Evolutionary conservation across 2,888 invertebrate genomes (phyloP).

Genomic region (Caenorhabditis sinica): DNA sequence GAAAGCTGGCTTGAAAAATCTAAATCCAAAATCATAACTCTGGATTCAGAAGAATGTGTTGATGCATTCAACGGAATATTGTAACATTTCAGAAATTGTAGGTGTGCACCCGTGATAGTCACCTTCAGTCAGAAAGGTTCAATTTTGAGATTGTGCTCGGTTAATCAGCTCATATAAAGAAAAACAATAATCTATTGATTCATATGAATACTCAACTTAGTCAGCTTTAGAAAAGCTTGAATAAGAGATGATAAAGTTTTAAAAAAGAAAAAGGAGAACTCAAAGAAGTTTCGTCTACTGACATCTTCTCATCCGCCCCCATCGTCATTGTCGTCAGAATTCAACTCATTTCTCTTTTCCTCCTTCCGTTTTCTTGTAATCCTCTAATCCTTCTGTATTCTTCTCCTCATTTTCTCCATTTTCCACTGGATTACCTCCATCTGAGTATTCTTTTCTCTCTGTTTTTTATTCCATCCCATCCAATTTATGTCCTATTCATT

Average conservation of each 20-base stretch:
- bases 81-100: neutral
- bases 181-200: neutral
- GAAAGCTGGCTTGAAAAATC: too few relatives aligned
- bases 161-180: neutral
- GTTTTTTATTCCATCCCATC: slow-evolving; percentile 31
- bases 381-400: slow-evolving; percentile 60
- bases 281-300: slow-evolving; percentile 3
- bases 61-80: neutral
- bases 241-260: neutral
- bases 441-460: slow-evolving; percentile 31
- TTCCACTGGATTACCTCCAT: slow-evolving; percentile 49
- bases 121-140: slow-evolving; percentile 20
- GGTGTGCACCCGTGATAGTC: neutral
- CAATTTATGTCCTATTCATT: slow-evolving; percentile 52
- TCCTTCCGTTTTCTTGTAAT: slow-evolving; percentile 29
- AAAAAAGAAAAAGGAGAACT: neutral
- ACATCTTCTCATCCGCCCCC: slow-evolving; percentile 7
- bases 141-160: neutral
- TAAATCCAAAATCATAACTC: too few relatives aligned
- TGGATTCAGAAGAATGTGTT: too few relatives aligned
- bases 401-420: slow-evolving; percentile 20
- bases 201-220: neutral
- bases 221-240: neutral
- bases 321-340: neutral
- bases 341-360: slow-evolving; percentile 6